Evolutionary conservation across 64 coral and sea anemone genomes (phyloP), one percentile per base, ranked within the genome.

Genomic region (Actinia equina): DNA sequence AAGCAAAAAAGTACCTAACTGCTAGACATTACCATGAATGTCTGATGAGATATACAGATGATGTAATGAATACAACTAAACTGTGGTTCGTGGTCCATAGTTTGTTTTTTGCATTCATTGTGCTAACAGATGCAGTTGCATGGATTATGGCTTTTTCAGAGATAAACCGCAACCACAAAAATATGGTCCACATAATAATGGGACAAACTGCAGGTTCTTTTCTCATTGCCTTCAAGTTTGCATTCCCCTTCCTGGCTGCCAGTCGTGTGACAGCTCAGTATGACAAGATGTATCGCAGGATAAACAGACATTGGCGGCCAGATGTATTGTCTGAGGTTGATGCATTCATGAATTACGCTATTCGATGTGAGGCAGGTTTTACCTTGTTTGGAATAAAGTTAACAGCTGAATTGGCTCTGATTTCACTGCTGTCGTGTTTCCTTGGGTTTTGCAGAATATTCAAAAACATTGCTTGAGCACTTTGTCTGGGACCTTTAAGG

Each of bases 351-450:
- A 65, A 52, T 80, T 82, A 89, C 17, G 58, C 53, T 70, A 11
- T 26, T 30, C 67, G 86, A 45, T 88, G 86, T 46, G 26, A 79
- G 17, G 67, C 86, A 56, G 86, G 71, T 17, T 88, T 83, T 65
- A 12, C 58, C 19, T 53, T 83, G 27, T 44, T 89, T 43, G 79
- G 78, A 19, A 9, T 89, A 14, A 81, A 58, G n/a, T 22, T 89
- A 6, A 82, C 87, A 12, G 59, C 41, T 9, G 43, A 78, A n/a
- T 54, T 65, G 42, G 87, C 87, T 17, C 4, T 83, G 17, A 89
- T 89, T n/a, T 89, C 87, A 17, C 77, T 82, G 42, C 37, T 61
- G 26, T 89, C 87, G n/a, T 30, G 41, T 65, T 89, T 83, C 52
- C 49, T 89, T 67, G 87, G 87, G 0, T 82, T 89, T 14, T 89